phyloP scores from a whole-genome alignment of 30 jellyfish, hydroid and myxozoan species.

The Clytia hemisphaerica region DNA sequence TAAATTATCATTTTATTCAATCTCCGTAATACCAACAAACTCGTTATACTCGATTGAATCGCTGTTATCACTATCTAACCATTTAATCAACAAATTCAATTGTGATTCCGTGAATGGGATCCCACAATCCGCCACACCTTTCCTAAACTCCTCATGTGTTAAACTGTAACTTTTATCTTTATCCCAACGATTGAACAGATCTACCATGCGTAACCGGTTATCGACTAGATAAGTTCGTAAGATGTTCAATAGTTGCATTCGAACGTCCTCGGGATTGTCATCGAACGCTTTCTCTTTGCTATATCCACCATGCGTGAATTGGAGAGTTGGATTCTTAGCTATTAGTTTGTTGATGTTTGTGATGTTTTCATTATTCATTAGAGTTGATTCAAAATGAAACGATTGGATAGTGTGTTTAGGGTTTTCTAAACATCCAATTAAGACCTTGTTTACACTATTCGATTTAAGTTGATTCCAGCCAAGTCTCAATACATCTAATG shows the following conservation, averaged over 20 bases:
- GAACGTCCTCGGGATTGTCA: conserved; percentile 32
- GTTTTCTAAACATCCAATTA: conserved; percentile 26
- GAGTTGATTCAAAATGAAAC: conserved; percentile 25
- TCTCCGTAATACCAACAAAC: conserved; percentile 68
- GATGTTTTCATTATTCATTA: background rate
- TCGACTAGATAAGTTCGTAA: conserved; percentile 45
- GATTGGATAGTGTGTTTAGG: conserved; percentile 14
- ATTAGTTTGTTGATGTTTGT: conserved; percentile 35
- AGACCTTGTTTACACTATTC: conserved; percentile 32
- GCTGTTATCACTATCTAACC: conserved; percentile 76
- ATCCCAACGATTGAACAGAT: conserved; percentile 81
- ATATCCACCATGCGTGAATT: conserved; percentile 50
- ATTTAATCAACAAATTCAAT: conserved; percentile 44
- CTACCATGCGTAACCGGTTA: conserved; percentile 75
- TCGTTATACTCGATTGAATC: conserved; percentile 70
- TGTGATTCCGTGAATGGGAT: conserved; percentile 67
- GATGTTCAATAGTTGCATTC: conserved; percentile 55
- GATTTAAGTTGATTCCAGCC: conserved; percentile 57
- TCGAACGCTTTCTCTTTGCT: conserved; percentile 32
- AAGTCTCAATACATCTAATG: conserved; percentile 12
- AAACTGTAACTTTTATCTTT: conserved; percentile 66
- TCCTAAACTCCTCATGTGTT: conserved; percentile 56
- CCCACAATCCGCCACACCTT: conserved; percentile 50
- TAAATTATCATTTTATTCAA: conserved; percentile 16
- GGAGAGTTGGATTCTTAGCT: conserved; percentile 3